Evolutionary conservation across 2,888 invertebrate genomes (phyloP).

Genomic region (Lasioglossum zephyrum): DNA sequence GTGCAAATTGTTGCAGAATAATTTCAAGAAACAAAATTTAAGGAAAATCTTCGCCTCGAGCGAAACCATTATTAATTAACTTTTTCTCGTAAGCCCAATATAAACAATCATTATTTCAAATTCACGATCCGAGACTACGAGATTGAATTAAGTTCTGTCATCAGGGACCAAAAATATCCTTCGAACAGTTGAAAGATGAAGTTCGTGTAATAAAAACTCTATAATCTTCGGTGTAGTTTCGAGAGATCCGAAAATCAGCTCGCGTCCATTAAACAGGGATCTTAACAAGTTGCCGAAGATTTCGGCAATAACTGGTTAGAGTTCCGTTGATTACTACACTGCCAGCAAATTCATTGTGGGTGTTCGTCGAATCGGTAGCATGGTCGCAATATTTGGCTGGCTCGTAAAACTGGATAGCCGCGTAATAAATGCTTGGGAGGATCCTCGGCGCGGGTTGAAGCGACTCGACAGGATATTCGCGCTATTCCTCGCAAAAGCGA

Average conservation of each 20-base stretch:
- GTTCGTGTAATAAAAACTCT: background rate
- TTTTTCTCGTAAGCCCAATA: background rate
- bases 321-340: background rate
- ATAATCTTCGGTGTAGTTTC: background rate
- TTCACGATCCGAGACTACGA: background rate
- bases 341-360: background rate
- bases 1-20: background rate
- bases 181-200: background rate
- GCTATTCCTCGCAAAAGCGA: slow-evolving; percentile 47
- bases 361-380: background rate
- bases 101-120: background rate
- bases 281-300: background rate
- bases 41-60: background rate
- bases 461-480: slow-evolving; percentile 41
- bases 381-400: background rate
- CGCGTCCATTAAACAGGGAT: background rate
- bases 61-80: background rate
- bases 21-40: background rate
- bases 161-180: background rate
- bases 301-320: background rate
- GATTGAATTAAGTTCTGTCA: background rate
- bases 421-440: slow-evolving; percentile 30
- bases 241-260: background rate
- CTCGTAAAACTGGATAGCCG: slow-evolving; percentile 7
- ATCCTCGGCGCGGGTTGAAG: slow-evolving; percentile 20